Percentiles rank a stretch among this genome's conserved stretches.
These are phyloP conservation scores for Aromia moschata DNA, from an alignment of 2,888 invertebrate species.

Conservation along the genomic window DNA sequence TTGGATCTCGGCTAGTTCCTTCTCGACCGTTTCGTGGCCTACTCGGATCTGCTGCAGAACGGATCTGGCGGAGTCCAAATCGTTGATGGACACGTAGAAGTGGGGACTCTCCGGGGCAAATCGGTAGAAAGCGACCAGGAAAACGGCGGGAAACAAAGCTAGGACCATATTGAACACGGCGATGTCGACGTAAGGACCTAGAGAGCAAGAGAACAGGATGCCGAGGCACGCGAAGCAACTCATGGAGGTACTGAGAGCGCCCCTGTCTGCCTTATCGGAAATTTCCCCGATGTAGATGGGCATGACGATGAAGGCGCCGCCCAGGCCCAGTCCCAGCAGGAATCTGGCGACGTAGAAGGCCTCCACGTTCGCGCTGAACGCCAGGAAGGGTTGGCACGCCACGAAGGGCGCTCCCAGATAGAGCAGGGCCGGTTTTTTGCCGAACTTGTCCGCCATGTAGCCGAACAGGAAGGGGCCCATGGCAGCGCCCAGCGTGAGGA, in stretches of 20 bases:
- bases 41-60: constrained; percentile 74
- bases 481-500: constrained; percentile 64
- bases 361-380: constrained; percentile 64
- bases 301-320: constrained; percentile 75
- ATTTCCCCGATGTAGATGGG: constrained; percentile 92
- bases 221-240: constrained; percentile 78
- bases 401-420: constrained; percentile 72
- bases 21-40: constrained; percentile 22
- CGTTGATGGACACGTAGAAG: constrained; percentile 70
- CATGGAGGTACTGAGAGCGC: constrained; percentile 82
- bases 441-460: constrained; percentile 70
- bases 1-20: constrained; percentile 33
- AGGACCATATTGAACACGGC: constrained; percentile 67
- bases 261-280: constrained; percentile 81
- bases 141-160: constrained; percentile 63
- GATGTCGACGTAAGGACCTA: constrained; percentile 72
- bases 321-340: constrained; percentile 33
- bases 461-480: constrained; percentile 78
- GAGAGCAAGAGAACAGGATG: constrained; percentile 29
- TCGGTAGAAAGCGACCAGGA: constrained; percentile 70
- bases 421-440: constrained; percentile 75
- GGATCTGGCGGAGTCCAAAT: constrained; percentile 69
- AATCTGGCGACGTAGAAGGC: constrained; percentile 66
- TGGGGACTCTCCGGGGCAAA: constrained; percentile 87
- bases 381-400: constrained; percentile 74